Evolutionary conservation across 2,888 invertebrate genomes (phyloP), one percentile per base, ranked within the genome.

Genomic region (Xestia c-nigrum): DNA sequence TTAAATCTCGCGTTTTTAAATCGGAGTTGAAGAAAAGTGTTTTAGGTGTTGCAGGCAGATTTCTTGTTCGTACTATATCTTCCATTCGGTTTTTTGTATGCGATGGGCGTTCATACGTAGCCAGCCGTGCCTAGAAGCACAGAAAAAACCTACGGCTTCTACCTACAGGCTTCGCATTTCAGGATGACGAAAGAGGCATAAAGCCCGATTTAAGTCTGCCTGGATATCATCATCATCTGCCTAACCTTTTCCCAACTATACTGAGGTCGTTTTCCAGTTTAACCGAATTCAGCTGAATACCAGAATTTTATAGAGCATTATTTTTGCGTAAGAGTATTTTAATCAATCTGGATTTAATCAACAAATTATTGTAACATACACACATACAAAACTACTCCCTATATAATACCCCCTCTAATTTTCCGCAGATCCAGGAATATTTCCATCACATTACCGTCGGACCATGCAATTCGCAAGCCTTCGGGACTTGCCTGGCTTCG

Each of bases 401-500:
- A 46, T 70, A n/a, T n/a, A n/a, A n/a, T 70, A 72, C n/a, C 4
- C 31, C 6, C 16, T 59, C 46, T 47, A 55, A 47, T 76, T 47
- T 10, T 3, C 10, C 7, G n/a, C 21, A 40, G 21, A 72, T 63
- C 24, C 38, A 68, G 69, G 57, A 24, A 81, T 76, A 72, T 80
- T 78, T 72, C 71, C 40, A 69, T 78, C 64, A 74, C 70, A 76
- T 82, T 74, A 74, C 66, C n/a, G n/a, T 40, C 67, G 72, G 74
- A 64, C 74, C 74, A 64, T 80, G 85, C 83, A 86, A 87, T 87
- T 80, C 57, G 78, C 40, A 71, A 72, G 74, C 81, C 78, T 61
- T n/a, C 16, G 83, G 78, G 79, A 83, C 70, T 77, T 84, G 75
- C 40, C 16, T 19, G 85, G 87, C 78, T 87, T 87, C 87, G 16